Conservation (phyloP, 2,113 vertebrate genomes). For the Picathartes gymnocephalus region DNA sequence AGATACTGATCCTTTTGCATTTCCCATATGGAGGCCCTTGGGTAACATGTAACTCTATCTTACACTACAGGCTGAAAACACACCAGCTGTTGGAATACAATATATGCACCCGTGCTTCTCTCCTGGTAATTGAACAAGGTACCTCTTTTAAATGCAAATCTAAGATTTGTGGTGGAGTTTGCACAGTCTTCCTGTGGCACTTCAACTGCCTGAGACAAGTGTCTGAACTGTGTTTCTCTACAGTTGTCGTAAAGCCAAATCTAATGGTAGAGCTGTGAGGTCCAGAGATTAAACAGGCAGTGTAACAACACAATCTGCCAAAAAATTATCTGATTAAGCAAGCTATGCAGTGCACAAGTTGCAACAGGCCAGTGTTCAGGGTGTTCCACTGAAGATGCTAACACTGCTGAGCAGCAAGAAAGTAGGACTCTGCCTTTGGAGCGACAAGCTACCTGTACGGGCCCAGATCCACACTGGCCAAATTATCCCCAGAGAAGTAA, state of each 20-base stretch:
- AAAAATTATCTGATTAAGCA: background rate
- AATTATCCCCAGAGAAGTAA: background rate
- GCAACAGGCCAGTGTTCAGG: background rate
- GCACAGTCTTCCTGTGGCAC: background rate
- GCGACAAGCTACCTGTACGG: background rate
- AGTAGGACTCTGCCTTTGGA: background rate
- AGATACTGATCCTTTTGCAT: background rate
- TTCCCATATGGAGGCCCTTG: background rate
- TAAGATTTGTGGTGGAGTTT: background rate
- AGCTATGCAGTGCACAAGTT: background rate
- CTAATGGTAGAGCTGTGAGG: background rate
- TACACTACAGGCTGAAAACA: background rate
- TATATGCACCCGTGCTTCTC: background rate
- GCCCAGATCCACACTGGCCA: rapidly evolving
- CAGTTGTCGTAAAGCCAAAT: too few relatives aligned
- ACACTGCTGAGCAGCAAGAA: background rate
- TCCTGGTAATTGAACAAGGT: background rate
- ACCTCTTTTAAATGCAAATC: background rate
- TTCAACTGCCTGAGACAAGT: background rate
- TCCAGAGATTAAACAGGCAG: background rate
- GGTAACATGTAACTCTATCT: background rate
- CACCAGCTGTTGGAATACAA: background rate
- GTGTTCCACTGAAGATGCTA: background rate
- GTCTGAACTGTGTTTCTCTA: background rate
- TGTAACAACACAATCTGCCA: background rate